Evolutionary conservation across 2,888 invertebrate genomes (phyloP), one percentile per base, ranked within the genome.

Genomic region (Acleris laterana): DNA sequence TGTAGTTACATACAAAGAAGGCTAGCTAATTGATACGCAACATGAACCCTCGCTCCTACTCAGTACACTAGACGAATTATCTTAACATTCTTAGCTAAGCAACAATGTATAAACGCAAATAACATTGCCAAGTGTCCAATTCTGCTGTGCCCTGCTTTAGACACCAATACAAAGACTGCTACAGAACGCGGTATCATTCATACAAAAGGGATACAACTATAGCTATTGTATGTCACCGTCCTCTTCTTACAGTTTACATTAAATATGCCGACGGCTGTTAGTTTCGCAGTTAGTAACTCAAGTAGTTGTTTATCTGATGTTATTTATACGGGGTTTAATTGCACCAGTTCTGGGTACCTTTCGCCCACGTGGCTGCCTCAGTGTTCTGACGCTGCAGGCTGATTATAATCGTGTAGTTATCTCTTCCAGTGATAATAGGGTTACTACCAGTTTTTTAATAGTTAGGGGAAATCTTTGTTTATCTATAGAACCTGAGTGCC

Each of bases 361-460:
- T 73, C 78, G 74, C 82, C 83, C 82, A 84, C 87, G 78, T 79
- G 77, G 72, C 71, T 64, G 71, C 70, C 73, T 74, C 75, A 70
- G 68, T 78, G 67, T 78, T 76, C 69, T 49, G 28, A 20, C 19
- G 25, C 32, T 53, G 28, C 16, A 49, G 32, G 28, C 44, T 49
- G 49, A 58, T 58, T 38, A 11, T 6, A 32, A 59, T 59, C 32
- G 25, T 13, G 20, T 16, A 22, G 20, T 25, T 44, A 56, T 57
- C 44, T 57, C n/a, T 25, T 19, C 32, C 42, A 25, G 16, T 57
- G 46, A 57, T 57, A 46, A 7, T 49, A 49, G 7, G 16, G 28
- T 44, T 46, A 25, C 17, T n/a, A 44, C 13, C 16, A 46, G 46
- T 13, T n/a, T 44, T 1, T 44, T 16, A 5, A 25, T 32, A 32